These are phyloP conservation scores for Nasonia giraulti DNA, from an alignment of 1,140 invertebrate species.

Conservation along the genomic window DNA sequence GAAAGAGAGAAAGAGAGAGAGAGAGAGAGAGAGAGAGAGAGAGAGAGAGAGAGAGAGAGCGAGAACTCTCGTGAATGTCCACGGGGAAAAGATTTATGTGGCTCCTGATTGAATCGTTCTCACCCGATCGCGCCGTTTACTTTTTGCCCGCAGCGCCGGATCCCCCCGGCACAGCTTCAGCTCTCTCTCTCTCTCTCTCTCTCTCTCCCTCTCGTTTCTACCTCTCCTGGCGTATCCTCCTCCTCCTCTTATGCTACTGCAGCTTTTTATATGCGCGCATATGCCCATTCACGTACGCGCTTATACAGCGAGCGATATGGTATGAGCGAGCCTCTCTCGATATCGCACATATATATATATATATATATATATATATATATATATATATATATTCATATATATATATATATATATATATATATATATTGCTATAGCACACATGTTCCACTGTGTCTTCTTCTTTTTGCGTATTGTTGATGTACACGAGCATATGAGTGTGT, in stretches of 20 bases:
- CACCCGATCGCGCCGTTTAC: constrained; percentile 72
- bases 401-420: too few relatives aligned
- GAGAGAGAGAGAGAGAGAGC: constrained; percentile 58
- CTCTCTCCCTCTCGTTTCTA: constrained; percentile 10
- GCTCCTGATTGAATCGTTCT: constrained; percentile 76
- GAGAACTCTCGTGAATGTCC: constrained; percentile 68
- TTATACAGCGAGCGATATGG: not conserved
- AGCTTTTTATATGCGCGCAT: not conserved
- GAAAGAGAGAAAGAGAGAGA: constrained; percentile 54
- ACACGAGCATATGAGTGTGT: not conserved
- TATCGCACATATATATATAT: not conserved
- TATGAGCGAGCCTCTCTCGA: not conserved
- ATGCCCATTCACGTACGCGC: not conserved
- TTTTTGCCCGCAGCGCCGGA: constrained; percentile 61
- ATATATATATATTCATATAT: too few relatives aligned
- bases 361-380: too few relatives aligned
- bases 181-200: constrained; percentile 21
- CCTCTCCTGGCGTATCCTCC: not conserved
- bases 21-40: constrained; percentile 53
- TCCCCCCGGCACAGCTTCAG: constrained; percentile 34
- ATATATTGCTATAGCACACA: not conserved
- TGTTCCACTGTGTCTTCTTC: not conserved
- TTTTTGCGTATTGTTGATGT: not conserved
- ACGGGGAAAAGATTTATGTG: constrained; percentile 74
- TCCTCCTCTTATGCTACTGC: not conserved